Evolutionary conservation across 2,113 vertebrate species (phyloP), one percentile per base, ranked within the genome.

Genomic region (Strigops habroptila): DNA sequence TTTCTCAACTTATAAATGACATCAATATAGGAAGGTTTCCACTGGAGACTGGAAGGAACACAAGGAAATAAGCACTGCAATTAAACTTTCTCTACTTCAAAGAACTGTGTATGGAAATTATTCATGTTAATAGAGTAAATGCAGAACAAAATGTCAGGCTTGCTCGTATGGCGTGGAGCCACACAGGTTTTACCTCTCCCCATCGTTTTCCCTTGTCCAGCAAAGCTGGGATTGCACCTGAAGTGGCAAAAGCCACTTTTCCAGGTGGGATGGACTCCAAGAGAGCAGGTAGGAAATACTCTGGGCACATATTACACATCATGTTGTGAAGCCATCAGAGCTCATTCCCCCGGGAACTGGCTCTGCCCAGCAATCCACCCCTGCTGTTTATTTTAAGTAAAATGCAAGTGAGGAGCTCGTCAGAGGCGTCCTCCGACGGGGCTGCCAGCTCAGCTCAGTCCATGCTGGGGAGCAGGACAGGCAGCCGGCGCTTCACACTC

Each of bases 51-150:
- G 60, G 46, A 69, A 84, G 90, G 73, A 91, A 90, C 93, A 90
- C 90, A 49, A 86, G 91, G 84, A 96, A 93, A 95, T 18, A 86
- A 60, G 81, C 84, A 70, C 57, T 3, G 41, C 93, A 91, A 97
- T 94, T 96, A 87, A 96, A 97, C 93, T 88, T 95, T 22, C 74
- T 35, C 31, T 55, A 84, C 91, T 96, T 95, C 94, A 93, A 96
- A 96, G 92, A 76, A n/a, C 62, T 0, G 43, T 6, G 5, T 30
- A 2, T 0, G 64, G 41, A 91, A 96, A 94, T 86, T 4, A 79
- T 19, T 60, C 22, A 21, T 9, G 60, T 74, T 86, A 78, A 85
- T 5, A 80, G 33, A 64, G 93, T 76, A 67, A 96, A 87, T 0
- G 12, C 31, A 15, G 83, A 67, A 44, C 23, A 15, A 44, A 80